These are phyloP conservation scores for Hydra vulgaris DNA, from an alignment of 30 jellyfish, hydroid and myxozoan species.

Conservation along the genomic window DNA sequence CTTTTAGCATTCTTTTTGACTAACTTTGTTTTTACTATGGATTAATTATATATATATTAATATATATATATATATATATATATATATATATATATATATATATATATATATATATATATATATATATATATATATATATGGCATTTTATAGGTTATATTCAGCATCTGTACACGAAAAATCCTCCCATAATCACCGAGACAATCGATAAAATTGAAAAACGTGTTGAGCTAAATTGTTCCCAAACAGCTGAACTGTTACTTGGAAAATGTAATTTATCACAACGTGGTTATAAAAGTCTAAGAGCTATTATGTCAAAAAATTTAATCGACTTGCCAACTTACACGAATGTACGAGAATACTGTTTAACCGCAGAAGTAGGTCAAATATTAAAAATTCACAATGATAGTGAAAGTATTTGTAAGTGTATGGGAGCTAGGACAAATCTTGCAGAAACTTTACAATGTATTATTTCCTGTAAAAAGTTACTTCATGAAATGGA, in stretches of 20 bases:
- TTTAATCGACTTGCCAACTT: conserved; percentile 4
- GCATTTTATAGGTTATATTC: neutral
- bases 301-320: conserved; percentile 7
- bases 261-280: conserved; percentile 21
- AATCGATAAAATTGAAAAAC: neutral
- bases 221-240: neutral
- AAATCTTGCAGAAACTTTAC: conserved; percentile 17
- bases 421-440: conserved; percentile 15
- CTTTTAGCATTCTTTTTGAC: neutral
- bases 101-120: no score
- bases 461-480: conserved; percentile 9
- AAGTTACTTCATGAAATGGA: neutral
- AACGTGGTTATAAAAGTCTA: conserved; percentile 11
- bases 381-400: neutral
- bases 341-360: conserved; percentile 6
- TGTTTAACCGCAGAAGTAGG: conserved; percentile 15
- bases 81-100: no score
- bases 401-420: neutral
- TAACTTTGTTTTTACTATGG: neutral
- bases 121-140: no score
- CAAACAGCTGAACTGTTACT: conserved; percentile 23
- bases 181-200: neutral
- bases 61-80: no score
- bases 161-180: neutral
- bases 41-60: no score